Conservation (phyloP, 2,888 invertebrate genomes). For the Sesia apiformis region DNA sequence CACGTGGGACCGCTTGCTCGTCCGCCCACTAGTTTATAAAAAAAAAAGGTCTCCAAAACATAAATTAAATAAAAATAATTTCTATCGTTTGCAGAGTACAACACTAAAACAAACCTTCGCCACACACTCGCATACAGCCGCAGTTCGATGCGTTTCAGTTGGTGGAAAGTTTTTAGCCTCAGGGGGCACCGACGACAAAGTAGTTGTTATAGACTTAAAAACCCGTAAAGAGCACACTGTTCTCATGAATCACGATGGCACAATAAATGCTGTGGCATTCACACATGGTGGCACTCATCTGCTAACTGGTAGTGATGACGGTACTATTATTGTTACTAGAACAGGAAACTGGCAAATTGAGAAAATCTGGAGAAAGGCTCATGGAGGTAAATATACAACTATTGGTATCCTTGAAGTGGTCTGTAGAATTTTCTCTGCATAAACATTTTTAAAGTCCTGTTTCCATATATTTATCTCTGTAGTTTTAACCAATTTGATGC, state of each 20-base stretch:
- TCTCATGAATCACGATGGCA: constrained; percentile 87
- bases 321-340: constrained; percentile 85
- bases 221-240: constrained; percentile 85
- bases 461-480: no score
- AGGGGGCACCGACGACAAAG: constrained; percentile 92
- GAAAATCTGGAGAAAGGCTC: constrained; percentile 87
- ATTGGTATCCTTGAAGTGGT: no score
- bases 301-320: constrained; percentile 89
- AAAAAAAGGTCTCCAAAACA: not conserved
- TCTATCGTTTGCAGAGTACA: constrained; percentile 37
- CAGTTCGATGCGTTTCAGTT: constrained; percentile 82
- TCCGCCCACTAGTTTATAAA: no score
- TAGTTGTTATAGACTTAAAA: constrained; percentile 88
- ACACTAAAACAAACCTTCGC: constrained; percentile 87
- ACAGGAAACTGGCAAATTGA: constrained; percentile 91
- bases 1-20: no score
- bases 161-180: constrained; percentile 86
- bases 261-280: constrained; percentile 86
- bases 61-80: not conserved
- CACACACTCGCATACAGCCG: constrained; percentile 88
- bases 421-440: no score
- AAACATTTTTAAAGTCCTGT: no score
- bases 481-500: no score
- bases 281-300: constrained; percentile 85
- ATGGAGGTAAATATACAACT: constrained; percentile 74